Percentiles rank a stretch among this genome's conserved stretches.
phyloP scores from a whole-genome alignment of 2,113 vertebrate species.

The Podarcis muralis region DNA sequence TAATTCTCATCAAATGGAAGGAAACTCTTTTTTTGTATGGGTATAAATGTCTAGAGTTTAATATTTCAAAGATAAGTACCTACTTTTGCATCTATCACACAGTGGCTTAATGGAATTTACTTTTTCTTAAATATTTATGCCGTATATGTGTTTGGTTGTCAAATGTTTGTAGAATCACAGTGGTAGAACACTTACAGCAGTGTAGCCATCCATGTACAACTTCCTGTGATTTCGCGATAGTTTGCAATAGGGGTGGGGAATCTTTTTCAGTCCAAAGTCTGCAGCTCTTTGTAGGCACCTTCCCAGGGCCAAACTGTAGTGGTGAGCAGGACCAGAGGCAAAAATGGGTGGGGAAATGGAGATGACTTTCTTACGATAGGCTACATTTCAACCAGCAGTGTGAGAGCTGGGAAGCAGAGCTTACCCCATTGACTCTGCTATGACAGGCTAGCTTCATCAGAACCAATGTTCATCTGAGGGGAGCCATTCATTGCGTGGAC shows the following conservation, averaged over 20 bases:
- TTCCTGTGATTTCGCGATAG: conserved; percentile 4
- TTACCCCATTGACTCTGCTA: no score
- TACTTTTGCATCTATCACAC: conserved; percentile 79
- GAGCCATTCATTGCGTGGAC: no score
- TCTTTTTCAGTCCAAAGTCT: no score
- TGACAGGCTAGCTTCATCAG: no score
- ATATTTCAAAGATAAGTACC: conserved; percentile 86
- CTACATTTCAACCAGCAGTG: no score
- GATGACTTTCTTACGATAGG: no score
- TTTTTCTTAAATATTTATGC: conserved; percentile 88
- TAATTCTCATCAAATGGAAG: conserved; percentile 89
- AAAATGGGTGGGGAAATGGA: no score
- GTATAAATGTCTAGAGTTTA: conserved; percentile 88
- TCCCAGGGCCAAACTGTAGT: no score
- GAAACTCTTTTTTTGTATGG: conserved; percentile 83
- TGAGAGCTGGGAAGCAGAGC: no score
- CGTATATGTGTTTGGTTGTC: conserved; percentile 78
- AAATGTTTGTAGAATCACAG: conserved; percentile 62
- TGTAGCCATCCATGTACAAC: conserved; percentile 25
- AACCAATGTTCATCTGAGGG: no score
- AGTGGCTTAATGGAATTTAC: conserved; percentile 83
- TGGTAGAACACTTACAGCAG: conserved; percentile 56
- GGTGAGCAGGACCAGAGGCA: no score
- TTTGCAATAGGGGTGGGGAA: conserved; percentile 3
- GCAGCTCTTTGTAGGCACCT: no score